Percentiles rank a stretch among this genome's conserved stretches.
Conservation (phyloP, 2,888 invertebrate genomes). For the Agrotis clavis region DNA sequence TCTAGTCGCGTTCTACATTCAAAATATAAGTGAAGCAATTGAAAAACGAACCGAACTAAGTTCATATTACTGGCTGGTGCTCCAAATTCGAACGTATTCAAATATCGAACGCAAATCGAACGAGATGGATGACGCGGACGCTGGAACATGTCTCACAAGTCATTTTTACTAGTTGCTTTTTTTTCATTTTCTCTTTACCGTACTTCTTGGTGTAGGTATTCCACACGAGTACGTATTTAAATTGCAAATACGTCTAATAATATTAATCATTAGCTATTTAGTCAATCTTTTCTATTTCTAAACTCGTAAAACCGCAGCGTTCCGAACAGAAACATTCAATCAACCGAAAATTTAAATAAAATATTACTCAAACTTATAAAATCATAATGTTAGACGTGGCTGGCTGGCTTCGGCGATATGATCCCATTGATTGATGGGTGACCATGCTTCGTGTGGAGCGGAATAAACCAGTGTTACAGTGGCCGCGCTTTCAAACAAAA, state of each 20-base stretch:
- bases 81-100: constrained; percentile 90
- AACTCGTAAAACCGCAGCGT: constrained; percentile 75
- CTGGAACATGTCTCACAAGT: constrained; percentile 82
- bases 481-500: constrained; percentile 54
- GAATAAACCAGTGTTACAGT: constrained; percentile 69
- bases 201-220: constrained; percentile 56
- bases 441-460: constrained; percentile 83
- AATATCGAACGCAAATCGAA: constrained; percentile 90
- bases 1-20: constrained; percentile 88
- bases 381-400: constrained; percentile 85
- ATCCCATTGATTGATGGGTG: constrained; percentile 91
- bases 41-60: constrained; percentile 89
- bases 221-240: constrained; percentile 72
- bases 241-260: constrained; percentile 77
- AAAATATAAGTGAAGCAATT: constrained; percentile 90
- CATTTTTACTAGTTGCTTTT: constrained; percentile 70
- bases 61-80: constrained; percentile 88
- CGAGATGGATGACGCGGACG: constrained; percentile 84
- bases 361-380: constrained; percentile 89
- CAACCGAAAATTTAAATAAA: constrained; percentile 89
- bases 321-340: constrained; percentile 86
- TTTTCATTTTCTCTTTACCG: constrained; percentile 63
- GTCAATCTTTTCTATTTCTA: constrained; percentile 65
- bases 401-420: constrained; percentile 88
- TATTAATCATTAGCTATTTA: constrained; percentile 72